These are phyloP conservation scores for Nesospiza acunhae DNA, from an alignment of 2,113 vertebrate genomes.

Conservation along the genomic window DNA sequence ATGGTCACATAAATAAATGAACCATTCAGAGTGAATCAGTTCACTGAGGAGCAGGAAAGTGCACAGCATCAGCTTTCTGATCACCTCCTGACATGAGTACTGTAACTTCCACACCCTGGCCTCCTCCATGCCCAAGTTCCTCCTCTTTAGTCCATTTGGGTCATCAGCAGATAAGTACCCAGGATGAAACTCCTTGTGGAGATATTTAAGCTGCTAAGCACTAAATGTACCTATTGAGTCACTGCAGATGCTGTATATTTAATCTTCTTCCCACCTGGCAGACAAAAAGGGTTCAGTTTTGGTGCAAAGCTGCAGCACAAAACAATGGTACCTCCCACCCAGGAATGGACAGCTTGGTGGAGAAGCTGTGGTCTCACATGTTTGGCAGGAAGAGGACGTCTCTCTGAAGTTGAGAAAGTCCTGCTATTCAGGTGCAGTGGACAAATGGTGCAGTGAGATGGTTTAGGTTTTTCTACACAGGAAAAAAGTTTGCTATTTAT, in stretches of 20 bases:
- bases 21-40: conserved; percentile 66
- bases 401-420: not conserved
- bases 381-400: not conserved
- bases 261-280: not conserved
- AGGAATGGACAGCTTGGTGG: not conserved
- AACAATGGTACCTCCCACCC: not conserved
- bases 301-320: not conserved
- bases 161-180: not conserved
- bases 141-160: conserved; percentile 25
- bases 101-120: not conserved
- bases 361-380: not conserved
- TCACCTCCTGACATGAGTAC: not conserved
- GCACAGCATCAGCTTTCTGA: conserved; percentile 44
- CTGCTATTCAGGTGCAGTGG: not conserved
- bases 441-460: not conserved
- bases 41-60: conserved; percentile 56
- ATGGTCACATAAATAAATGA: conserved; percentile 72
- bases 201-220: not conserved
- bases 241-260: not conserved
- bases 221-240: not conserved
- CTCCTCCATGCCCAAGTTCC: conserved; percentile 9
- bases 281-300: not conserved
- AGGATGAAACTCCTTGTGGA: conserved; percentile 36
- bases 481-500: not conserved
- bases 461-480: not conserved